Conservation (phyloP, 1,140 invertebrate species). For the Aplysia californica region DNA sequence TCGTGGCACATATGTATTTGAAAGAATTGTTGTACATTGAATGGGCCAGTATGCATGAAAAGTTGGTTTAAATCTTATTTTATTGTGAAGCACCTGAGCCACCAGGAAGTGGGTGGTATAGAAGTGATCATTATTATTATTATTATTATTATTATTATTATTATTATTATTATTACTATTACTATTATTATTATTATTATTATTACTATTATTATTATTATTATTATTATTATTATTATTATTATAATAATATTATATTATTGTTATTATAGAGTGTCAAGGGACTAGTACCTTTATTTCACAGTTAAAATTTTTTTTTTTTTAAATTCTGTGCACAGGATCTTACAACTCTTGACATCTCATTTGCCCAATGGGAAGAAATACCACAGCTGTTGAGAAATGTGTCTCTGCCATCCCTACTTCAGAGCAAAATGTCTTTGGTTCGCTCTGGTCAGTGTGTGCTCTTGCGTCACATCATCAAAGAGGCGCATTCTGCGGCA, state of each 20-base stretch:
- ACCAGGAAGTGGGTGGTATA: no score
- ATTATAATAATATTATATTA: background rate
- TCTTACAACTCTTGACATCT: background rate
- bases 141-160: no score
- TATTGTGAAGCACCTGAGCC: no score
- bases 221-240: no score
- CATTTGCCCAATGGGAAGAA: conserved; percentile 3
- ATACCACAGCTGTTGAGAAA: conserved; percentile 31
- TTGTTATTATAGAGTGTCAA: background rate
- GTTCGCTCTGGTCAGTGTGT: conserved; percentile 55
- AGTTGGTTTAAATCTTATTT: no score
- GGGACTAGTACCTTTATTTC: background rate
- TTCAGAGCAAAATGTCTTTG: conserved; percentile 32
- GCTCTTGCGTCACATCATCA: conserved; percentile 47
- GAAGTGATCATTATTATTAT: no score
- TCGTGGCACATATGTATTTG: no score
- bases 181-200: no score
- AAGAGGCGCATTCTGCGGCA: conserved; percentile 29
- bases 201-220: no score
- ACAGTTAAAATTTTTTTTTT: background rate
- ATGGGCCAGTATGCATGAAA: no score
- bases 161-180: no score
- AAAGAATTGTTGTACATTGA: no score
- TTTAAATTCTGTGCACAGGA: background rate
- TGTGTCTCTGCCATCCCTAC: conserved; percentile 44